These are phyloP conservation scores for Portevinia maculata DNA, from an alignment of 2,888 invertebrate genomes.

Conservation along the genomic window DNA sequence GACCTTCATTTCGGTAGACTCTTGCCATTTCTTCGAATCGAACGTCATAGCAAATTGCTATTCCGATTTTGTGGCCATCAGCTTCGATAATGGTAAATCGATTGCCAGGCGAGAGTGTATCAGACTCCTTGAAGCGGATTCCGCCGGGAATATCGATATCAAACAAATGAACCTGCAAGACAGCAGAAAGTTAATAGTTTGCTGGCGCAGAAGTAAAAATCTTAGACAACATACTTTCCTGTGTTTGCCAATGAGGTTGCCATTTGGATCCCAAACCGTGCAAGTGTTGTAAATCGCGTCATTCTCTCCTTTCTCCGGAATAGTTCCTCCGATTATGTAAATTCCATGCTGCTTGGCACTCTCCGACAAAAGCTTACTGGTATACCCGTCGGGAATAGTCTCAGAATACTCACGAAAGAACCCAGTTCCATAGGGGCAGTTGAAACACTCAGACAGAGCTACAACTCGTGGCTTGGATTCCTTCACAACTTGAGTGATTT, in stretches of 20 bases:
- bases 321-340: conserved; percentile 94
- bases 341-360: conserved; percentile 90
- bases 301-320: conserved; percentile 89
- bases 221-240: conserved; percentile 87
- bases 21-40: conserved; percentile 95
- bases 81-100: conserved; percentile 89
- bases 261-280: conserved; percentile 91
- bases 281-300: conserved; percentile 91
- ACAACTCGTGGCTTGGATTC: conserved; percentile 86
- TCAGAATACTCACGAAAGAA: conserved; percentile 95
- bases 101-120: conserved; percentile 90
- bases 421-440: conserved; percentile 95
- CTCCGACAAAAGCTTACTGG: conserved; percentile 87
- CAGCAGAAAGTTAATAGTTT: background rate
- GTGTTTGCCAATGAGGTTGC: conserved; percentile 90
- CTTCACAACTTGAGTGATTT: conserved; percentile 88
- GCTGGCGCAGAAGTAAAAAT: background rate
- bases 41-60: conserved; percentile 98
- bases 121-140: conserved; percentile 96
- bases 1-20: conserved; percentile 86
- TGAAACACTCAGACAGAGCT: conserved; percentile 94
- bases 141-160: conserved; percentile 97
- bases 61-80: conserved; percentile 89
- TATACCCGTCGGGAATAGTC: conserved; percentile 90
- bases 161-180: conserved; percentile 90